Conservation (phyloP, 53 echinoderm and acorn worm genomes). For the Arbacia lixula region DNA sequence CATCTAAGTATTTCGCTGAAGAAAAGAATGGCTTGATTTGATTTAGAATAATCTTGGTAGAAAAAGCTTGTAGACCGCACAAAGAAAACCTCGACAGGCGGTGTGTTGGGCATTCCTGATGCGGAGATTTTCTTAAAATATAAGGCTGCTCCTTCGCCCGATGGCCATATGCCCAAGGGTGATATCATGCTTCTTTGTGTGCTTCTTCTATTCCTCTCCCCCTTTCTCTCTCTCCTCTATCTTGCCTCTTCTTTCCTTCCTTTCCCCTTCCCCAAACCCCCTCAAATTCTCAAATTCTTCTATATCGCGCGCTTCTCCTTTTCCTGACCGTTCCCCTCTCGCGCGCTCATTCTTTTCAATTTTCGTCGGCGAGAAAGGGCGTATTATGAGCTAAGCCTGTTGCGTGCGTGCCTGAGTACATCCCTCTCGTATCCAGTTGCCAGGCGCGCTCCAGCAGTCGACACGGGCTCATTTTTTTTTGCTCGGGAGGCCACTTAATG, state of each 20-base stretch:
- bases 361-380: constrained; percentile 18
- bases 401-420: constrained; percentile 40
- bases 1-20: too few species aligned
- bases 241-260: neutral
- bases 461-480: constrained; percentile 17
- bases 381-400: constrained; percentile 51
- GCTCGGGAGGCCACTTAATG: constrained; percentile 37
- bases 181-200: too few species aligned
- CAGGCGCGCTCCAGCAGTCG: constrained; percentile 9
- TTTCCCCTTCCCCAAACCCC: neutral
- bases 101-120: too few species aligned
- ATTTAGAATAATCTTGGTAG: too few species aligned
- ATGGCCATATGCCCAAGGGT: too few species aligned
- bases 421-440: constrained; percentile 38
- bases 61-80: too few species aligned
- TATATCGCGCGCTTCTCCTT: neutral
- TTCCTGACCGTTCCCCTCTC: neutral
- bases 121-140: too few species aligned
- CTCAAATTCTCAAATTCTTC: neutral
- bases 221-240: neutral
- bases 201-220: neutral
- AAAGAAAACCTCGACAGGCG: too few species aligned
- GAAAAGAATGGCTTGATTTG: too few species aligned
- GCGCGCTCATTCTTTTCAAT: constrained; percentile 29
- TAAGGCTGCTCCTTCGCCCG: too few species aligned